phyloP scores from a whole-genome alignment of 1,140 invertebrate genomes.

The Tribolium castaneum region DNA sequence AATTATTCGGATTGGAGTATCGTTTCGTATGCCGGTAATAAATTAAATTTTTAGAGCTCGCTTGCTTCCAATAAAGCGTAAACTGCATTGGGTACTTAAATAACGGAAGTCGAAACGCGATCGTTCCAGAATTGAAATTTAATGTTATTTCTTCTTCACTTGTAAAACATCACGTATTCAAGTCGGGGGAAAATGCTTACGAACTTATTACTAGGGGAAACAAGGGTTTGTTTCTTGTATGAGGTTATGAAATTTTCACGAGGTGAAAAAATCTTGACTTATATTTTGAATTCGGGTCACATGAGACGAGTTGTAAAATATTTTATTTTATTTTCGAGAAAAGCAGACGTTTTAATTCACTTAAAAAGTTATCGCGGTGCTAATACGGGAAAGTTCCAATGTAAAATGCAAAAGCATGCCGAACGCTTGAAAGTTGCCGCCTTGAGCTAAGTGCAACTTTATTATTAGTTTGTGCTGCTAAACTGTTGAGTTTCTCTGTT shows the following conservation, averaged over 20 bases:
- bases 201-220: no score
- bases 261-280: conserved; percentile 2
- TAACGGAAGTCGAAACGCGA: neutral
- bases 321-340: neutral
- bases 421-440: neutral
- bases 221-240: no score
- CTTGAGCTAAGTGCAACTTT: neutral
- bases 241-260: neutral
- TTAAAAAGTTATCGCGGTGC: neutral
- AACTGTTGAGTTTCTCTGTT: conserved; percentile 6
- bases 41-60: no score
- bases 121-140: neutral
- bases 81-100: neutral
- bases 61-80: no score
- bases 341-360: conserved; percentile 9
- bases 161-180: neutral
- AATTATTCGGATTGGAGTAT: neutral
- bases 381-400: conserved; percentile 6
- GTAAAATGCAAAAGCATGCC: neutral
- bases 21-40: no score
- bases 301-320: neutral
- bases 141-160: neutral
- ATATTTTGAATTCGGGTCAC: neutral
- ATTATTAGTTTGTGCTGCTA: neutral
- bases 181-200: no score